Conservation (phyloP, 2,888 invertebrate species). For the Dascillus cervinus region DNA sequence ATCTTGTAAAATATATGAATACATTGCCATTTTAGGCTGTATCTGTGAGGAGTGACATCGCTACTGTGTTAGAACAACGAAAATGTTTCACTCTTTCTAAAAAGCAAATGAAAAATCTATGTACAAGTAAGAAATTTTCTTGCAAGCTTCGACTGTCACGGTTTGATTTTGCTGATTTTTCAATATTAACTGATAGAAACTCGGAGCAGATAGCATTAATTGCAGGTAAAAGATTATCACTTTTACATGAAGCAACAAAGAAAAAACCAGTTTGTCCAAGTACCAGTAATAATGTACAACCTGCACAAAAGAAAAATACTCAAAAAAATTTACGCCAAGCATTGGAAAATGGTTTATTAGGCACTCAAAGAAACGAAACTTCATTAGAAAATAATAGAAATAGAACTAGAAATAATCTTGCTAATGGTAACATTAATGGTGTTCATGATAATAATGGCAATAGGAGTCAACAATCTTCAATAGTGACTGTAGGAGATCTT, state of each 20-base stretch:
- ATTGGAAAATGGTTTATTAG: no score
- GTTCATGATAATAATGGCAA: no score
- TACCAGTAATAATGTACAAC: no score
- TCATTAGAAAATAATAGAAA: no score
- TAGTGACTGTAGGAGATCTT: no score
- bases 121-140: slow-evolving; percentile 8
- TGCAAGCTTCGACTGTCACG: slow-evolving; percentile 8
- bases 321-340: no score
- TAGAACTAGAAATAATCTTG: no score
- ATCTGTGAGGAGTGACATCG: slow-evolving; percentile 5
- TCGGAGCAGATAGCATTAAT: slow-evolving; percentile 3
- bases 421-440: no score
- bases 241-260: background rate
- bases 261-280: background rate
- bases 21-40: slow-evolving; percentile 4
- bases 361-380: no score
- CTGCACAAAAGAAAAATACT: no score
- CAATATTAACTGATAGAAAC: slow-evolving; percentile 5
- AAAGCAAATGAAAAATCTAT: slow-evolving; percentile 4
- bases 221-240: slow-evolving; percentile 2
- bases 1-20: background rate
- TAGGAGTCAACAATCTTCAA: no score
- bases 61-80: slow-evolving; percentile 1
- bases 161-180: slow-evolving; percentile 4
- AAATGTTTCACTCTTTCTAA: slow-evolving; percentile 5